Base-by-base conservation (phyloP, 2,888 invertebrate species). In the Leptopilina drosophilae region DNA sequence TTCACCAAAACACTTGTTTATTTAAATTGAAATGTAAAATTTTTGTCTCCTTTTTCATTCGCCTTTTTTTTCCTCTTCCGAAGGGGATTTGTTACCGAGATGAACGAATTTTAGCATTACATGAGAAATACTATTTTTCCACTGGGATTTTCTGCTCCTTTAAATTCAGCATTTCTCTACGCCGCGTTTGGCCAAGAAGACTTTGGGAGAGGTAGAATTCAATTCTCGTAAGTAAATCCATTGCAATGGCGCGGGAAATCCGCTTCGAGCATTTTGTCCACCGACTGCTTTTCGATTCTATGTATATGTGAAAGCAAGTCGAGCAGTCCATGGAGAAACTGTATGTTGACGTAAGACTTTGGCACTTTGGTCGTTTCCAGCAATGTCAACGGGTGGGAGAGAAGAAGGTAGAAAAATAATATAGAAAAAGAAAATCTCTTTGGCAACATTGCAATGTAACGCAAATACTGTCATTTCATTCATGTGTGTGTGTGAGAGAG, bases 221-320 rank as follows among this genome's bases (percentile, higher is more conserved):
- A 73, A 73, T 73, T n/a, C 73, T 56, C 56, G 56, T 33, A 56
- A 73, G 73, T 73, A 73, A 73, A 73, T 73, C 73, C 56, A 56
- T 49, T 7, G 12, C n/a, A 9, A n/a, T 56, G 73, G 56, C 9
- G 26, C 11, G 49, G 49, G 49, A 73, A 73, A 73, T 73, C 73
- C 73, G 73, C 73, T 33, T 56, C 33, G 40, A 73, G 33, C 15
- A 33, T 53, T 73, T 11, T 73, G 53, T 73, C 73, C 73, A 73
- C 33, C 73, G n/a, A 56, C 8, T 56, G 73, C 49, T 73, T 73
- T 42, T 73, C 73, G 56, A 73, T 56, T 73, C 73, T n/a, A 40
- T 49, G 33, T 33, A 5, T 33, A 46, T 46, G 9, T 56, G 69
- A 73, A 56, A 56, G 56, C n/a, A 56, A 56, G 40, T n/a, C n/a